Evolutionary conservation across 2,113 vertebrate species (phyloP).

Genomic region (Cyanoderma ruficeps): DNA sequence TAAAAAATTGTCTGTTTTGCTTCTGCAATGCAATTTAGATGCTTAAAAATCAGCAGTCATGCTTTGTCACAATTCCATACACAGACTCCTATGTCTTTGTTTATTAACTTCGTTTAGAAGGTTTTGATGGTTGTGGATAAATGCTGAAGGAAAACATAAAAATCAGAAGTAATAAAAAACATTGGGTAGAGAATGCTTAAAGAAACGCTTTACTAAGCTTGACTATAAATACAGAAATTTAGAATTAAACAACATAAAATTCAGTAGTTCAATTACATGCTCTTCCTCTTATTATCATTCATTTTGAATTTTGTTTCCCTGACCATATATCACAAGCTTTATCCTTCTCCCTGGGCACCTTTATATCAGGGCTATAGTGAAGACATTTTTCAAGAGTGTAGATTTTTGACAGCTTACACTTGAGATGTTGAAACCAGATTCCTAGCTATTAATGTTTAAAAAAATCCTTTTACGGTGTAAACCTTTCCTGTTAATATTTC

Average conservation of each 20-base stretch:
- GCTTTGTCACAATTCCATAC: neutral
- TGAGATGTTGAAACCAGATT: neutral
- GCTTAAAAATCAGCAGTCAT: neutral
- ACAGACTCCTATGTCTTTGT: neutral
- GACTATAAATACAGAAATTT: neutral
- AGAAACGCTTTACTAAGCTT: neutral
- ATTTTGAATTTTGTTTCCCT: neutral
- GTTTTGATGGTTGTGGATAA: neutral
- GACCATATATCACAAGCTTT: neutral
- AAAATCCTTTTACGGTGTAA: neutral
- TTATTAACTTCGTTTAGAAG: neutral
- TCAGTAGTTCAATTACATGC: neutral
- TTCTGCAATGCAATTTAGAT: neutral
- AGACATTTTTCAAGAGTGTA: neutral
- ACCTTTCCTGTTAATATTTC: neutral
- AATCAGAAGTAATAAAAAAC: neutral
- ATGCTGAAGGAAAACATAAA: neutral
- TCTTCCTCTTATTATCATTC: neutral
- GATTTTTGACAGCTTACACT: neutral
- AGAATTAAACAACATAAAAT: neutral
- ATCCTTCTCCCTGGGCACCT: neutral
- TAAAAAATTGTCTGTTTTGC: conserved; percentile 4
- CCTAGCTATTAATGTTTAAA: neutral
- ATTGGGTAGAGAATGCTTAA: neutral
- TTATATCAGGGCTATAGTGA: neutral